Conservation (phyloP, 2,888 invertebrate species). For the Julus scandinavius region DNA sequence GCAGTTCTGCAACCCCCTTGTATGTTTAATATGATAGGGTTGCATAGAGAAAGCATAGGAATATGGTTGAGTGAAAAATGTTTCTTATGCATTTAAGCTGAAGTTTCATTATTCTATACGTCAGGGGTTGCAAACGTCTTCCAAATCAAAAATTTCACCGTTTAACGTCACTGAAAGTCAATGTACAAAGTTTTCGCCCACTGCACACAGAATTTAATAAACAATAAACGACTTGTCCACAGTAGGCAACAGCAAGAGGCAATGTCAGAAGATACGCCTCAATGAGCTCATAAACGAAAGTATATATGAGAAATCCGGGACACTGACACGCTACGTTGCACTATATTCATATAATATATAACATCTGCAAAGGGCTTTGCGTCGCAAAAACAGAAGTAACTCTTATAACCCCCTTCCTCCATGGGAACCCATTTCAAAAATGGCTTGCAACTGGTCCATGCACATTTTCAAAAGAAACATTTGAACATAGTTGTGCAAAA, state of each 20-base stretch:
- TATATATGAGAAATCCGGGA: constrained; percentile 42
- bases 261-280: constrained; percentile 40
- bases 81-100: constrained; percentile 15
- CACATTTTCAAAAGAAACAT: neutral
- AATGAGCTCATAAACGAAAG: constrained; percentile 46
- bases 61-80: constrained; percentile 24
- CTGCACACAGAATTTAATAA: constrained; percentile 35
- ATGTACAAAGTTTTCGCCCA: constrained; percentile 28
- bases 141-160: constrained; percentile 45
- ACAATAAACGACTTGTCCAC: constrained; percentile 44
- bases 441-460: neutral
- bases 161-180: constrained; percentile 24
- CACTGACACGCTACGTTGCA: constrained; percentile 27
- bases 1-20: neutral
- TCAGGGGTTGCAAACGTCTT: neutral
- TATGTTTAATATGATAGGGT: neutral
- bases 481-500: neutral
- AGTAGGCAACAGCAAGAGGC: constrained; percentile 43
- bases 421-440: neutral
- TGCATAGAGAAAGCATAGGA: neutral
- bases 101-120: constrained; percentile 9
- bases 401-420: neutral
- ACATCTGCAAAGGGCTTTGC: constrained; percentile 40
- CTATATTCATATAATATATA: constrained; percentile 40
- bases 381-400: neutral